Evolutionary conservation across 2,888 invertebrate species (phyloP), one percentile per base, ranked within the genome.

Genomic region (Andricus quercusramuli): DNA sequence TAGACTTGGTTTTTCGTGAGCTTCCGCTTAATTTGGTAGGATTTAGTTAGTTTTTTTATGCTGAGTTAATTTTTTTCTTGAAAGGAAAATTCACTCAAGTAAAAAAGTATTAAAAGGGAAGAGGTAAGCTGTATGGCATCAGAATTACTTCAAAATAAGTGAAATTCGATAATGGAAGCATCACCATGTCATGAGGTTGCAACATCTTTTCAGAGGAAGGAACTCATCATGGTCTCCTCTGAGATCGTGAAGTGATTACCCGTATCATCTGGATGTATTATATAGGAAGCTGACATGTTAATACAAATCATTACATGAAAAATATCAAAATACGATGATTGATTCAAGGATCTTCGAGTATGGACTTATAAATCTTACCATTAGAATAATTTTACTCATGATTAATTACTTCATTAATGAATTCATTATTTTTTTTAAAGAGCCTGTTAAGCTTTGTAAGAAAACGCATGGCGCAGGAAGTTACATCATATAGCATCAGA

Each of bases 291-390:
- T 68, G 47, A 47, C 68, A 25, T 47, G 25, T 2, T 68, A 68
- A 25, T 70, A 51, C 56, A 59, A 59, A 22, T 70, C 51, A 70
- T 70, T 70, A 70, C 29, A 70, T 70, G 11, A 59, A 59, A 22
- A 59, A 22, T 59, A 22, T 11, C 11, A 20, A 70, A 51, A 51
- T 47, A 68, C 1, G 22, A 22, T 47, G 68, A 68, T 47, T 67
- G 41, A 67, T 68, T 41, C 17, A 44, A 6, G 47, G 15, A n/a
- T 44, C 70, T 51, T 70, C 20, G 20, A 70, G 25, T 70, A 51
- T 70, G 29, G 17, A 8, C 47, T 51, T 8, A 29, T 29, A 29
- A 17, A 20, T 66, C 17, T 37, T 11, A 20, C 37, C 20, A 47
- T 37, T 11, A 20, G 37, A 32, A 47, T 8, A 25, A 3, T 22